Base-by-base conservation (phyloP, 2,888 invertebrate genomes). In the Notocelia uddmanniana region DNA sequence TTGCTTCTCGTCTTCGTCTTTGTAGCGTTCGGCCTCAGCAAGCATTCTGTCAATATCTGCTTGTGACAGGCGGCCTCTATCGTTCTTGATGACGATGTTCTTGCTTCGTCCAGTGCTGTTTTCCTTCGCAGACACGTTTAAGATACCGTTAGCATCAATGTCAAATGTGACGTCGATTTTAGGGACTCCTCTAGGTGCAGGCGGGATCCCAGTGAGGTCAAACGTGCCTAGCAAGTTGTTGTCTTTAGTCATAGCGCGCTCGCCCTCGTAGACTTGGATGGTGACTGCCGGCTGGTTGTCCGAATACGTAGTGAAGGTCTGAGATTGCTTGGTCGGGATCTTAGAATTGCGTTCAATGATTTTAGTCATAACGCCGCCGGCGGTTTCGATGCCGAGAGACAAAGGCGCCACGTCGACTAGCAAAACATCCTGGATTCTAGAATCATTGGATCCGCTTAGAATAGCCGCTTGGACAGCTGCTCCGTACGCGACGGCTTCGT, bases 181-280 rank as follows among this genome's bases (percentile, higher is more conserved):
- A 59, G 59, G 59, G 23, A 59, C 59, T 15, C 59, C 59, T 59
- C 59, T 41, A 41, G 59, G 41, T 5, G 59, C 59, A 0, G 59
- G 59, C 10, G 59, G 59, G 9, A 59, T 59, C 21, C 59, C 59
- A n/a, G 59, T 59, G 41, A 59, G 41, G 41, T 59, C 59, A 23
- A 59, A 59, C n/a, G 59, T 59, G 41, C 59, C 59, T n/a, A 59
- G 41, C 23, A 59, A 23, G 23, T 59, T 59, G 59, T 59, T 59
- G 59, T 59, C 41, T 41, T 59, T 59, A 1, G 59, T 45, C 59
- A 59, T 59, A 59, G 59, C 59, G n/a, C 59, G 59, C 41, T 59
- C 59, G 21, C 59, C 70, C 96, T 95, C 73, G 91, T 94, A 87
- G 89, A 95, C 79, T 96, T 96, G 1, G 95, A 85, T 83, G 10